Percentiles rank a stretch among this genome's conserved stretches.
Evolutionary conservation across 64 coral and sea anemone species (phyloP).

Genomic region (Montipora efflorescens): DNA sequence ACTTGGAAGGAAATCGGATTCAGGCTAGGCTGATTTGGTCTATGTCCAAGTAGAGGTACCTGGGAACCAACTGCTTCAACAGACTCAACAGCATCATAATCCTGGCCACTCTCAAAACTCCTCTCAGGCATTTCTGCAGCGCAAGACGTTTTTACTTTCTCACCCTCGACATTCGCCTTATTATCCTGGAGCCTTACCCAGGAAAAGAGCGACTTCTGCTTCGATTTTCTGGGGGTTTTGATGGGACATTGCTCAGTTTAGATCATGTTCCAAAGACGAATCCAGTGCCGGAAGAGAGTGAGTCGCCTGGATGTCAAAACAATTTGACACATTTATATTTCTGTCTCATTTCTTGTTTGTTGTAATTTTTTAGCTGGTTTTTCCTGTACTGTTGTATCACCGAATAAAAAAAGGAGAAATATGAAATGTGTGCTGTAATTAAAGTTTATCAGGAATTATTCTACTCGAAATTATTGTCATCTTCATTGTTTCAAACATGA

Average conservation of each 20-base stretch:
- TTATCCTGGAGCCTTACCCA: conserved; percentile 54
- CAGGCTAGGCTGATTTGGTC: conserved; percentile 45
- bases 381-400: too few species aligned
- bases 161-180: conserved; percentile 10
- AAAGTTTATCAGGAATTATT: too few species aligned
- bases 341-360: too few species aligned
- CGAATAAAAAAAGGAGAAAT: too few species aligned
- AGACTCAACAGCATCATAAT: conserved; percentile 32
- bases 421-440: too few species aligned
- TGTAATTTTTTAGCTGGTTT: too few species aligned
- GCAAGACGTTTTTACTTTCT: background rate
- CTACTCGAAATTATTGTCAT: too few species aligned
- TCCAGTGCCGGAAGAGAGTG: too few species aligned
- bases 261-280: background rate
- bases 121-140: too few species aligned
- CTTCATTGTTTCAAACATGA: too few species aligned
- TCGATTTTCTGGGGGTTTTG: conserved; percentile 59
- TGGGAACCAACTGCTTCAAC: conserved; percentile 29
- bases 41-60: background rate
- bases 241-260: conserved; percentile 56
- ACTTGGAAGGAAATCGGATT: conserved; percentile 37
- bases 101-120: conserved; percentile 4
- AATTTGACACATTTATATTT: too few species aligned
- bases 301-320: too few species aligned
- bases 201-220: conserved; percentile 69